Evolutionary conservation across 2,113 vertebrate genomes (phyloP).

Genomic region (Psittacula cyanocephala): DNA sequence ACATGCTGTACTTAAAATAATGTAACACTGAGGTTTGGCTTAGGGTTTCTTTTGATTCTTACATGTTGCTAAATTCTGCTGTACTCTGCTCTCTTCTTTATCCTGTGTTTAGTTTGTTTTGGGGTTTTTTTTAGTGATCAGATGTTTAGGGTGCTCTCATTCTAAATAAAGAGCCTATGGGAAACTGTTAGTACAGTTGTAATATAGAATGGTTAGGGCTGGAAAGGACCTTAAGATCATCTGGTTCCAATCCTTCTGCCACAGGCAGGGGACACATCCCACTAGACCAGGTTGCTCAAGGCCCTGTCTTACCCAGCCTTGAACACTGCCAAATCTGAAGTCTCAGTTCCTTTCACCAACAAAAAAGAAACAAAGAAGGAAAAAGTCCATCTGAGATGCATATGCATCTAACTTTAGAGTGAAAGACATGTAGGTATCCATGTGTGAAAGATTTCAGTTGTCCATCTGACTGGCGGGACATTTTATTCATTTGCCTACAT

Average conservation of each 20-base stretch:
- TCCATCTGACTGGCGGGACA: not conserved
- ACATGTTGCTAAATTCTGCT: not conserved
- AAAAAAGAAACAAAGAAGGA: not conserved
- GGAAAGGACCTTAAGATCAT: not conserved
- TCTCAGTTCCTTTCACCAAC: not conserved
- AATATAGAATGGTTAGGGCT: not conserved
- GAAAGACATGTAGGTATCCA: not conserved
- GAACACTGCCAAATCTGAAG: not conserved
- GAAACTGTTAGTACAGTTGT: not conserved
- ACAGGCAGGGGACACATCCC: not conserved
- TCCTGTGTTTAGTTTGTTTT: not conserved
- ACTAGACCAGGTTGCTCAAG: not conserved
- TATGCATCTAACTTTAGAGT: not conserved
- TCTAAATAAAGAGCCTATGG: not conserved
- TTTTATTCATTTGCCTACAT: not conserved
- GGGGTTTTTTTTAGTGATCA: not conserved
- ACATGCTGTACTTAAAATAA: slow-evolving; percentile 40
- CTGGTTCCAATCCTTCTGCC: not conserved
- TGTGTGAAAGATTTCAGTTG: not conserved
- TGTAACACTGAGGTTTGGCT: slow-evolving; percentile 26
- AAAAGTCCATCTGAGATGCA: not conserved
- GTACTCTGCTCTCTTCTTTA: not conserved
- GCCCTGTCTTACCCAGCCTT: not conserved
- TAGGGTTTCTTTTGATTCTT: slow-evolving; percentile 4
- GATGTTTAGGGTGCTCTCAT: not conserved